Conservation (phyloP, 2,113 vertebrate genomes). For the Chloebia gouldiae region DNA sequence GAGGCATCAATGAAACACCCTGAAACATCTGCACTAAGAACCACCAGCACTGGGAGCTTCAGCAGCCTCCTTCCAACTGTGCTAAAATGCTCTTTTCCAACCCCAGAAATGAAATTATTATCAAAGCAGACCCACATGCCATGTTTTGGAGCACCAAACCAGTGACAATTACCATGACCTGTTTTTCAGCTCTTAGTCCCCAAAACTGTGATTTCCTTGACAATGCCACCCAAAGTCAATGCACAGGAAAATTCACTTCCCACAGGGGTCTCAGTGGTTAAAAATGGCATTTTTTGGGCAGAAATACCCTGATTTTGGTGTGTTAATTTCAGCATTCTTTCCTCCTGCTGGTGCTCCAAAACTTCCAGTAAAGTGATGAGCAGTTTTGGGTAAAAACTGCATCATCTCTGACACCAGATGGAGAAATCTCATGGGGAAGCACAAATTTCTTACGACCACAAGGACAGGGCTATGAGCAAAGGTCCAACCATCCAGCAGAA, state of each 20-base stretch:
- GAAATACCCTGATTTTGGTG: neutral
- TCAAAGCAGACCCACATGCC: accelerated
- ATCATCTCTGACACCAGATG: neutral
- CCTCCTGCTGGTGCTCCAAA: neutral
- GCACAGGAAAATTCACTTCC: neutral
- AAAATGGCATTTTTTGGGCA: neutral
- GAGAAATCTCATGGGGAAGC: neutral
- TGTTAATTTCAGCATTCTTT: neutral
- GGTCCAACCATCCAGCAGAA: neutral
- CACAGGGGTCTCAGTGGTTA: neutral
- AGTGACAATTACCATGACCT: neutral
- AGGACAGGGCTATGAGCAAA: neutral
- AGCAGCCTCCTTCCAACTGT: neutral
- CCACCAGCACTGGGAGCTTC: neutral
- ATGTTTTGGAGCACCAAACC: neutral
- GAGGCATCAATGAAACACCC: neutral
- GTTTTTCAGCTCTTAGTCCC: neutral
- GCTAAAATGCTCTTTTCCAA: neutral
- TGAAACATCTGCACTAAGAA: neutral
- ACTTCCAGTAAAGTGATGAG: neutral
- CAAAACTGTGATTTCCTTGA: neutral
- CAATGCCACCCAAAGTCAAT: neutral
- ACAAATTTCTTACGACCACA: neutral
- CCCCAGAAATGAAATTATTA: neutral
- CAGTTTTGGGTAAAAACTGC: neutral